Percentiles rank a stretch among this genome's conserved stretches.
phyloP scores from a whole-genome alignment of 2,888 invertebrate genomes.

The Nemurella pictetii region DNA sequence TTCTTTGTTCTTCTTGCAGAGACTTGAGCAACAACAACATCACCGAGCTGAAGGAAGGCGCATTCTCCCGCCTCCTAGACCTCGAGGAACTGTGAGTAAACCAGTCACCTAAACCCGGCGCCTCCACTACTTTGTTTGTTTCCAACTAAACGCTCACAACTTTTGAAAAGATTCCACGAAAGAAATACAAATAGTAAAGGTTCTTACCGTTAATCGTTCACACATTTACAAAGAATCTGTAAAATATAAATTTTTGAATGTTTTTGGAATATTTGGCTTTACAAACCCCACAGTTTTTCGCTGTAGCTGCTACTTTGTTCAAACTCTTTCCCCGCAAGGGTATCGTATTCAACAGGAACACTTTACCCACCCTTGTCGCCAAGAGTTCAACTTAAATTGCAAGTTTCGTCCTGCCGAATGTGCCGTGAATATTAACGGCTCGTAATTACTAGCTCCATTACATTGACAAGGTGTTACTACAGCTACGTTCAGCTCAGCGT shows the following conservation, averaged over 20 bases:
- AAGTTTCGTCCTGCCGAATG: not conserved
- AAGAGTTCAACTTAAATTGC: not conserved
- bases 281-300: too few relatives aligned
- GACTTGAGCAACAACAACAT: constrained; percentile 83
- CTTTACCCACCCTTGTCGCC: not conserved
- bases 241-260: too few relatives aligned
- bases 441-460: not conserved
- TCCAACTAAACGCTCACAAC: too few relatives aligned
- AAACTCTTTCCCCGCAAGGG: not conserved
- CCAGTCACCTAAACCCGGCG: constrained; percentile 1
- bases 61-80: constrained; percentile 66
- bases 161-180: too few relatives aligned
- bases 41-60: constrained; percentile 69
- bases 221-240: too few relatives aligned
- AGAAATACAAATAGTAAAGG: too few relatives aligned
- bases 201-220: too few relatives aligned
- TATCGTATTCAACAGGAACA: not conserved
- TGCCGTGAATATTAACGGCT: not conserved
- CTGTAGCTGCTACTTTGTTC: too few relatives aligned
- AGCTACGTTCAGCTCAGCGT: too few relatives aligned
- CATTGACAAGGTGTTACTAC: not conserved
- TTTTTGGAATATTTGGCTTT: too few relatives aligned
- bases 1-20: constrained; percentile 57
- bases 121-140: not conserved
- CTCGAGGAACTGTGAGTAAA: constrained; percentile 76